Conservation (phyloP, 1,140 invertebrate species). For the Dolichoris vasculosae region DNA sequence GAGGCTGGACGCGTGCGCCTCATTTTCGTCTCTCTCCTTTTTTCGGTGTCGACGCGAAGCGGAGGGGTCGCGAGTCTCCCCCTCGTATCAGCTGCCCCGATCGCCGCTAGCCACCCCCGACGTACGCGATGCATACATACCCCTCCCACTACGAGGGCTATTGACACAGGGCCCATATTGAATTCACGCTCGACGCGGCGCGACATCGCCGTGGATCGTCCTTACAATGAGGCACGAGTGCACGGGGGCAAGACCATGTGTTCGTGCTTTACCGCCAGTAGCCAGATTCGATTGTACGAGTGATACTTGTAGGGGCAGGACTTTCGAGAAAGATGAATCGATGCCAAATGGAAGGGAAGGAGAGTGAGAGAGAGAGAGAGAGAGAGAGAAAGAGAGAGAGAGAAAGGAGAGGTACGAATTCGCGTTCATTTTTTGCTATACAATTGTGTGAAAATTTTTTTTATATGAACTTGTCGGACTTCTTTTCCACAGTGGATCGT, state of each 20-base stretch:
- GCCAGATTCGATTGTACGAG: background rate
- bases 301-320: conserved; percentile 7
- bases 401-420: background rate
- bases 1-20: conserved; percentile 34
- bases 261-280: conserved; percentile 20
- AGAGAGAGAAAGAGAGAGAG: background rate
- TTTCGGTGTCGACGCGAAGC: background rate
- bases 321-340: background rate
- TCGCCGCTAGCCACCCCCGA: conserved; percentile 63
- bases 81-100: conserved; percentile 66
- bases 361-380: background rate
- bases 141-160: conserved; percentile 70
- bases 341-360: background rate
- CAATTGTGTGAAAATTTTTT: conserved; percentile 31
- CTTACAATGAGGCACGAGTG: conserved; percentile 8
- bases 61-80: conserved; percentile 27
- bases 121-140: conserved; percentile 52
- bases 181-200: conserved; percentile 56
- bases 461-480: background rate
- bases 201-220: conserved; percentile 27
- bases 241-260: conserved; percentile 49
- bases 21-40: background rate
- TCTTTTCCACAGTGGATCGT: background rate
- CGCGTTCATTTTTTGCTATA: background rate
- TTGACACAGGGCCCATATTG: conserved; percentile 65